These are phyloP conservation scores for Scomber japonicus DNA, from an alignment of 2,113 vertebrate genomes.

Conservation along the genomic window DNA sequence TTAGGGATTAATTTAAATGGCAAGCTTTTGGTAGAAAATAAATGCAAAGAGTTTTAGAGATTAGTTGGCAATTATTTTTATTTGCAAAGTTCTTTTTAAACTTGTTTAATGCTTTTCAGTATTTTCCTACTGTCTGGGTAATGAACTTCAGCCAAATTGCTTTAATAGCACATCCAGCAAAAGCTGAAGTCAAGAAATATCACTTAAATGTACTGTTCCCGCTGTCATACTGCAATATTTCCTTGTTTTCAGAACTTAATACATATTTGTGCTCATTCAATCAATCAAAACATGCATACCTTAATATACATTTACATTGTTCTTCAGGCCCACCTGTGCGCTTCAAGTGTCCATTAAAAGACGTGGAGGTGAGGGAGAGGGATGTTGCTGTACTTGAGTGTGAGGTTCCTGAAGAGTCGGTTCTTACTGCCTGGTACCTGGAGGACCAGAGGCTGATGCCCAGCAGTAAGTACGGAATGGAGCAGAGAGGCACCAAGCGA, in stretches of 20 bases:
- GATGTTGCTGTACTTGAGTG: slow-evolving; percentile 92
- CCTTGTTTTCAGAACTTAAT: too few relatives aligned
- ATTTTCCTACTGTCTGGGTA: too few relatives aligned
- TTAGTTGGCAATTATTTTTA: too few relatives aligned
- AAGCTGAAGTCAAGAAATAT: too few relatives aligned
- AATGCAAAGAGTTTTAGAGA: too few relatives aligned
- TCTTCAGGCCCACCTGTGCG: slow-evolving; percentile 87
- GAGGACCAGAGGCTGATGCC: slow-evolving; percentile 93
- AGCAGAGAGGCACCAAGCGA: slow-evolving; percentile 87
- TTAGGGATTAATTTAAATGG: background rate
- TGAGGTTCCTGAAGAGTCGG: slow-evolving; percentile 90
- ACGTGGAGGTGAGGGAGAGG: slow-evolving; percentile 89
- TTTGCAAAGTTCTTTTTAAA: too few relatives aligned
- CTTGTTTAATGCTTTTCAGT: too few relatives aligned
- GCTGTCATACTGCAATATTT: too few relatives aligned
- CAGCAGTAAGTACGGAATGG: slow-evolving; percentile 92
- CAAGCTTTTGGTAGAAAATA: background rate
- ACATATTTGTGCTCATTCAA: too few relatives aligned
- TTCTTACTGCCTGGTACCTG: slow-evolving; percentile 91
- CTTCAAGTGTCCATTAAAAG: slow-evolving; percentile 88
- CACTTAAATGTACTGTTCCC: too few relatives aligned
- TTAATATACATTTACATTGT: background rate
- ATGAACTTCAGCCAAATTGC: too few relatives aligned
- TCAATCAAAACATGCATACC: background rate
- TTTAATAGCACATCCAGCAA: too few relatives aligned